These are phyloP conservation scores for Pteruthius melanotis DNA, from an alignment of 2,113 vertebrate species.

Conservation along the genomic window DNA sequence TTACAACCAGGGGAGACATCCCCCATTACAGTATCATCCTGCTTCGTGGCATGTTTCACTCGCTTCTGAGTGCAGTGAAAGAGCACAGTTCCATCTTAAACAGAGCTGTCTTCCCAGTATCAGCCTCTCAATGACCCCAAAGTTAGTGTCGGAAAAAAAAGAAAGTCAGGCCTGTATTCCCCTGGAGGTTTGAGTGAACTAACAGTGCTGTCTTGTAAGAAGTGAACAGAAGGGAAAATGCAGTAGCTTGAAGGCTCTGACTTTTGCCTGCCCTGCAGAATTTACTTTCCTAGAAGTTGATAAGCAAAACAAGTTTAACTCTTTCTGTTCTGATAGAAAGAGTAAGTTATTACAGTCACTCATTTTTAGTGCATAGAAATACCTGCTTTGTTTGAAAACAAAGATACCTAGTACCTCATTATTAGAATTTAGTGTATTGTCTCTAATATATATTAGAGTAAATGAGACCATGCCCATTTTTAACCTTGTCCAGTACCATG, in stretches of 20 bases:
- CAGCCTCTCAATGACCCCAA: neutral
- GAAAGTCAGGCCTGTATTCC: neutral
- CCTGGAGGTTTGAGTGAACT: neutral
- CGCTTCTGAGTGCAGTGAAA: neutral
- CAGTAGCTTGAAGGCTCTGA: neutral
- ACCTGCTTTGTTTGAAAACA: neutral
- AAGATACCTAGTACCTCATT: neutral
- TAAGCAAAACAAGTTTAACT: neutral
- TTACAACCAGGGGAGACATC: neutral
- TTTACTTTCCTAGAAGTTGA: neutral
- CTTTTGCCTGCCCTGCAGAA: neutral
- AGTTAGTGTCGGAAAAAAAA: neutral
- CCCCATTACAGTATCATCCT: fast-evolving
- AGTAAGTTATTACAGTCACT: neutral
- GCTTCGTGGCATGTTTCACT: neutral
- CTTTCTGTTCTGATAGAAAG: neutral
- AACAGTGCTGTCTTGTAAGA: neutral
- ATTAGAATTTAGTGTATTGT: neutral
- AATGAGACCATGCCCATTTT: neutral
- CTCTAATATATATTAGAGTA: neutral
- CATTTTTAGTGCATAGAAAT: neutral
- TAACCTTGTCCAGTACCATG: neutral
- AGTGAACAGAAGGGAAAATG: neutral
- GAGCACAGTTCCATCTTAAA: neutral
- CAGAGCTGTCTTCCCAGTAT: neutral